These are phyloP conservation scores for Lycaena phlaeas DNA, from an alignment of 2,888 invertebrate species.

Conservation along the genomic window DNA sequence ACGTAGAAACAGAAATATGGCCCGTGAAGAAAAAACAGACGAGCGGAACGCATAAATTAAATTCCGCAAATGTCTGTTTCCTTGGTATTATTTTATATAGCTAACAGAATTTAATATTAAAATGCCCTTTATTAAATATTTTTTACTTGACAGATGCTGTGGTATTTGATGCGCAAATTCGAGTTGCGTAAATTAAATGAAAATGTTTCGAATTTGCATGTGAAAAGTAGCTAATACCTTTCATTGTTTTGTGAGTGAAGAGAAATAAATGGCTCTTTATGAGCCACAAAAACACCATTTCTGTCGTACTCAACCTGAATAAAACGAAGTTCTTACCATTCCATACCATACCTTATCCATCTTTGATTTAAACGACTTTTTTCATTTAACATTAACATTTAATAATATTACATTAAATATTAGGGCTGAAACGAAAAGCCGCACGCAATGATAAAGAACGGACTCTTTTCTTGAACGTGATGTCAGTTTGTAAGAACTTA, in stretches of 20 bases:
- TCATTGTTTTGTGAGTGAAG: background rate
- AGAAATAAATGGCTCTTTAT: no score
- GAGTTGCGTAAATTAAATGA: background rate
- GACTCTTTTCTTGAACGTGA: no score
- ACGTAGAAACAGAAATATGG: slow-evolving; percentile 11
- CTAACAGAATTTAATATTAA: slow-evolving; percentile 22
- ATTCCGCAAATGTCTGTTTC: slow-evolving; percentile 39
- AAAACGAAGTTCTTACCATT: no score
- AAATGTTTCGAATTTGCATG: background rate
- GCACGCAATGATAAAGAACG: no score
- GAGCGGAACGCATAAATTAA: slow-evolving; percentile 40
- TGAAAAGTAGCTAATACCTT: background rate
- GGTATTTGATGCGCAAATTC: slow-evolving; percentile 8
- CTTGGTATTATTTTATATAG: slow-evolving; percentile 24
- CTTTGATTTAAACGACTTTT: no score
- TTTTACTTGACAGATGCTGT: slow-evolving; percentile 10
- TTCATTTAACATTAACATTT: no score
- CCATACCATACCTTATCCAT: no score
- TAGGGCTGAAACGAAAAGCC: no score
- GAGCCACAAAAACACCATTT: no score
- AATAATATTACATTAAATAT: no score
- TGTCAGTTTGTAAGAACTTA: no score
- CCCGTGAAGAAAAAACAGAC: slow-evolving; percentile 17
- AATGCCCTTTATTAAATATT: slow-evolving; percentile 14
- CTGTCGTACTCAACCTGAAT: no score